These are phyloP conservation scores for Platycheirus rosarum DNA, from an alignment of 2,888 invertebrate genomes.

Conservation along the genomic window DNA sequence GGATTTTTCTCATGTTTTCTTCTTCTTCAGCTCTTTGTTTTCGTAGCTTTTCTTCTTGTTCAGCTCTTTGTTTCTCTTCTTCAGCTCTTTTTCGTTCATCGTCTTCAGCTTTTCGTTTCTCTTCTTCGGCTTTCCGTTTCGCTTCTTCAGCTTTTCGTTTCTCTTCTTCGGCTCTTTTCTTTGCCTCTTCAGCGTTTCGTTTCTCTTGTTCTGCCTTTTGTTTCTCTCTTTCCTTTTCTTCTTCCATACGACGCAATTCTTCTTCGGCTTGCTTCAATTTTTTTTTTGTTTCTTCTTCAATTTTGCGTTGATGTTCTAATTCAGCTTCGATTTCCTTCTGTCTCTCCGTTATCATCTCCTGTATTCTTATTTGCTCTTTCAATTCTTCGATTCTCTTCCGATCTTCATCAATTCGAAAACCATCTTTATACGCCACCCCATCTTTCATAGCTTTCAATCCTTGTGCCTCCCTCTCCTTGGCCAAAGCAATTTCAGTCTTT, in stretches of 20 bases:
- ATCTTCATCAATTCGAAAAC: slow-evolving; percentile 79
- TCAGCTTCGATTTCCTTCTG: slow-evolving; percentile 78
- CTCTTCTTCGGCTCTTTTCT: slow-evolving; percentile 21
- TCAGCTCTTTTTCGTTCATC: slow-evolving; percentile 15
- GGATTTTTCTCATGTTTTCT: slow-evolving; percentile 71
- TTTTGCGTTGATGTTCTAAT: slow-evolving; percentile 77
- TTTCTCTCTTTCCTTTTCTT: slow-evolving; percentile 59
- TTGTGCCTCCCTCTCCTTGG: slow-evolving; percentile 76
- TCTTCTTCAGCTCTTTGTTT: slow-evolving; percentile 58
- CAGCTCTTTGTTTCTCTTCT: slow-evolving; percentile 17
- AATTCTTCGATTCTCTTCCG: slow-evolving; percentile 75
- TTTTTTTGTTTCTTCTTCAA: slow-evolving; percentile 78
- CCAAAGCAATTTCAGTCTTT: slow-evolving; percentile 76
- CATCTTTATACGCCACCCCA: slow-evolving; percentile 80
- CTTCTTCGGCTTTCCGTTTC: slow-evolving; percentile 78
- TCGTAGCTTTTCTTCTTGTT: slow-evolving; percentile 35
- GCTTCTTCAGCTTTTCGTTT: slow-evolving; percentile 74
- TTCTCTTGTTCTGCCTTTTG: slow-evolving; percentile 30
- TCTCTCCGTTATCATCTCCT: slow-evolving; percentile 67
- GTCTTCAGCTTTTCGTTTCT: slow-evolving; percentile 76
- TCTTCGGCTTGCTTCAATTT: slow-evolving; percentile 79
- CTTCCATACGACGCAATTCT: slow-evolving; percentile 76
- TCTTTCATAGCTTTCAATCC: slow-evolving; percentile 80
- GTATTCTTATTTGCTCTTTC: slow-evolving; percentile 68
- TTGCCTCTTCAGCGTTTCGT: slow-evolving; percentile 28